Evolutionary conservation across 1,140 invertebrate genomes (phyloP).

Genomic region (Pogonomyrmex barbatus): DNA sequence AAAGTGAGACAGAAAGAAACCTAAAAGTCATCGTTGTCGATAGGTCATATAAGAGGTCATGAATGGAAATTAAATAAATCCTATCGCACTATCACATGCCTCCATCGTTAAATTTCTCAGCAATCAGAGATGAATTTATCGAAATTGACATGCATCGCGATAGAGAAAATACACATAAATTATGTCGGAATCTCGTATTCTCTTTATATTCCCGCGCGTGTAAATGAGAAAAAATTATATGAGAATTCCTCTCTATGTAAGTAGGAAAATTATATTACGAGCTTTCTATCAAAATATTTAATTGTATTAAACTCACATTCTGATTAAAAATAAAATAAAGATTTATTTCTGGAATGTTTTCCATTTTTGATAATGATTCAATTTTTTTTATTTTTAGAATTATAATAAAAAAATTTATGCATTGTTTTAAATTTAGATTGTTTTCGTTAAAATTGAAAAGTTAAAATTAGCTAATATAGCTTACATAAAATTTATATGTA

Average conservation of each 20-base stretch:
- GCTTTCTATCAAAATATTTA: slow-evolving; percentile 1
- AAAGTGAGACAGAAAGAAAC: background rate
- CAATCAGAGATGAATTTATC: slow-evolving; percentile 46
- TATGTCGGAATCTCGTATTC: slow-evolving; percentile 18
- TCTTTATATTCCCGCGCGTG: background rate
- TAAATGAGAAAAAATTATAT: background rate
- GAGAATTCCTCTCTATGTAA: slow-evolving; percentile 14
- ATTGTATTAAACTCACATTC: background rate
- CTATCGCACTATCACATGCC: background rate
- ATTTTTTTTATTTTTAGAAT: background rate
- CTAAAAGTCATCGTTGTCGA: slow-evolving; percentile 46
- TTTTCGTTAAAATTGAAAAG: background rate
- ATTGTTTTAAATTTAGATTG: background rate
- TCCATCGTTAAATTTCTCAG: slow-evolving; percentile 31
- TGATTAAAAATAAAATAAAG: slow-evolving; percentile 1
- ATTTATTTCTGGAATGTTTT: background rate
- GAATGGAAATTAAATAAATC: slow-evolving; percentile 57
- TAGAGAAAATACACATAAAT: slow-evolving; percentile 11
- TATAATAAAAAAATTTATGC: background rate
- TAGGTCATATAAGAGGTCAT: slow-evolving; percentile 46
- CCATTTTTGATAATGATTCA: background rate
- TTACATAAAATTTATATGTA: background rate
- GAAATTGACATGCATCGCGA: slow-evolving; percentile 14
- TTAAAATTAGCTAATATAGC: background rate
- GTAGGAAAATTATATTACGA: slow-evolving; percentile 1